Base-by-base conservation (phyloP, 2,113 vertebrate species). In the Proteles cristata region DNA sequence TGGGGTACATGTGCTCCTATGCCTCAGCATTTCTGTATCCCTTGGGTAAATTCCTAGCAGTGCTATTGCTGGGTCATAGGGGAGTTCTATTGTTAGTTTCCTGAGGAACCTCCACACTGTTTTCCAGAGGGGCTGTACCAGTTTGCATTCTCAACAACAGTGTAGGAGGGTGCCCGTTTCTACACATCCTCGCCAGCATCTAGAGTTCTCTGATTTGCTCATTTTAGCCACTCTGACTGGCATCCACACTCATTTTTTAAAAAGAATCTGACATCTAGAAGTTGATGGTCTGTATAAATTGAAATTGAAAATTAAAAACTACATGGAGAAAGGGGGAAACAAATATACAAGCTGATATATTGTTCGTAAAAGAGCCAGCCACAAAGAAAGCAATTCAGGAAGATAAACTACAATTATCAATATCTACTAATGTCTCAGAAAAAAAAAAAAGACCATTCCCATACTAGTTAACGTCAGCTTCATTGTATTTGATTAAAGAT, bases 301-400 rank as follows among this genome's bases (percentile, higher is more conserved):
- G 73, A 96, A 93, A 90, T 26, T 50, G 61, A 89, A 81, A 94
- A 85, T 53, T 65, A 83, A 88, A 93, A 97, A 31, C 10, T 35
- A 7, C n/a, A 5, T 81, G 61, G 19, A 81, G 55, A 74, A 85
- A 88, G 50, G 3, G 0, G 63, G 26, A 90, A 93, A 48, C 33
- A 91, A 73, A 63, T 80, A 53, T 11, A 28, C 26, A 39, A 26
- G n/a, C 9, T 89, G 50, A 63, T n/a, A 25, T 26, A 81, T 35
- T 86, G 85, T 65, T n/a, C 66, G 6, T 50, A 71, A 83, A 26
- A 89, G 35, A 66, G n/a, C 21, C 35, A 58, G 50, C 69, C 58
- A 58, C 50, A 77, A 92, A 55, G 73, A 93, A 95, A 93, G 66
- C 31, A 11, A 71, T 28, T 28, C 8, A 82, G 61, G 26, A 94